phyloP scores from a whole-genome alignment of 2,888 invertebrate species.

The Penaeus monodon region DNA sequence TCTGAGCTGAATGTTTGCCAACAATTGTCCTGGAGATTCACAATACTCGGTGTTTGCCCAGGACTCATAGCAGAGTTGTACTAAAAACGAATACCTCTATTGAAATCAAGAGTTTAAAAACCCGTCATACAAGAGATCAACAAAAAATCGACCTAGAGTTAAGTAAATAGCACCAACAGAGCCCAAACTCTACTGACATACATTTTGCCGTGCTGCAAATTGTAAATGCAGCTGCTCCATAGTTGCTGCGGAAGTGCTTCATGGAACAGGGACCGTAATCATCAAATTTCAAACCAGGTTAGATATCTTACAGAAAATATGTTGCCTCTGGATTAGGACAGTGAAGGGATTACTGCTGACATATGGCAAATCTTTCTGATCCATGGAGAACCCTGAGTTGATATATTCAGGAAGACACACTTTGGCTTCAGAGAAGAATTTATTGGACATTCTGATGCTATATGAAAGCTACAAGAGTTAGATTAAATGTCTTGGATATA shows the following conservation, averaged over 20 bases:
- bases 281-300: conserved; percentile 8
- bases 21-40: conserved; percentile 65
- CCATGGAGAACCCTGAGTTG: neutral
- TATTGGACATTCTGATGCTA: conserved; percentile 13
- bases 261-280: conserved; percentile 50
- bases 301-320: conserved; percentile 41
- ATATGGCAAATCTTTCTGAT: conserved; percentile 38
- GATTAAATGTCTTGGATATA: conserved; percentile 56
- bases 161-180: neutral
- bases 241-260: conserved; percentile 50
- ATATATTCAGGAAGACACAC: conserved; percentile 17
- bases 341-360: conserved; percentile 30
- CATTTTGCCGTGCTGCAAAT: conserved; percentile 45
- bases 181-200: neutral
- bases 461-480: conserved; percentile 34
- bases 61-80: conserved; percentile 65
- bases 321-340: conserved; percentile 53
- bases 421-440: too few relatives aligned
- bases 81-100: neutral
- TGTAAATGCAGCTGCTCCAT: conserved; percentile 53
- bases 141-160: too few relatives aligned
- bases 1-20: conserved; percentile 55
- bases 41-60: conserved; percentile 66
- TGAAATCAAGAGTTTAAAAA: too few relatives aligned
- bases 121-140: neutral